Base-by-base conservation (phyloP, 37 sponge, comb jelly and placozoan species). In the Hormiphora californensis region DNA sequence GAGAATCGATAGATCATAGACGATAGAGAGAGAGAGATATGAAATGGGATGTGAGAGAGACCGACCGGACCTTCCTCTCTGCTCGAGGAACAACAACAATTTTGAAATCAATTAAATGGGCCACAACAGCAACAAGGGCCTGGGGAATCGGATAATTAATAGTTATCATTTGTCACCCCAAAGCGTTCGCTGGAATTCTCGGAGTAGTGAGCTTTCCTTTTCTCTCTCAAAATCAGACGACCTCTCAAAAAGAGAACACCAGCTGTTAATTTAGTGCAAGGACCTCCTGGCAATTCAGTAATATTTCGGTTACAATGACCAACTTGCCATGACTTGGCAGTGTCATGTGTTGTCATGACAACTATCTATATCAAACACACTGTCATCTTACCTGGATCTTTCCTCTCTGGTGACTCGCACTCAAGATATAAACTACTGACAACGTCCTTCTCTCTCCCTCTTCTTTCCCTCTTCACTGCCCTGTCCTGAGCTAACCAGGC, bases 191-290 rank as follows among this genome's bases (percentile, higher is more conserved):
- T 41, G 40, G 81, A 73, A 73, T 19, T 73, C 81, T 2, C 81
- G 46, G 1, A 46, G 21, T n/a, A 43, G 43, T 22, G 40, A 46
- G 40, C 46, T 46, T 40, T 36, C 43, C 46, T 46, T 37, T 28
- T 73, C 43, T 28, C 43, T 73, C 81, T 73, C 81, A 28, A 73
- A 73, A 9, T 37, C 81, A 28, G 81, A 73, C 44, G 43, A 32
- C 81, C 43, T 73, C 32, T 7, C 81, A 43, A 46, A 73, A 73
- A 73, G 19, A 73, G 9, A 21, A n/a, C n/a, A n/a, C n/a, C n/a
- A n/a, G n/a, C n/a, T n/a, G n/a, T n/a, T n/a, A n/a, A n/a, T n/a
- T n/a, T n/a, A n/a, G n/a, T n/a, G n/a, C n/a, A n/a, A n/a, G n/a
- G n/a, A n/a, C n/a, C n/a, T n/a, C n/a, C n/a, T n/a, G n/a, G n/a